phyloP scores from a whole-genome alignment of 2,113 vertebrate genomes.

The Pyxicephalus adspersus region DNA sequence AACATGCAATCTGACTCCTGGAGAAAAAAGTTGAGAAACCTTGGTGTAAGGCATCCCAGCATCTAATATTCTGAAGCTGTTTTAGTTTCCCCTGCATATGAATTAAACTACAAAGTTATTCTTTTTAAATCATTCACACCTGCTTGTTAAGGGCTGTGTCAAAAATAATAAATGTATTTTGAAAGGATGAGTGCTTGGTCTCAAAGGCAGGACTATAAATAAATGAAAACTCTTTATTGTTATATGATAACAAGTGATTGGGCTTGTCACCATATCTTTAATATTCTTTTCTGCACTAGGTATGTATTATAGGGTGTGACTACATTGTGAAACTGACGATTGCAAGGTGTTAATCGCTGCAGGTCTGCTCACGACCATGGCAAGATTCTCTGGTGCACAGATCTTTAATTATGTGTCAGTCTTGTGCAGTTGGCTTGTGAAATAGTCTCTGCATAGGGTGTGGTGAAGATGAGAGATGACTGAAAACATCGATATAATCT shows the following conservation, averaged over 20 bases:
- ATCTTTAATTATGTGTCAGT: neutral
- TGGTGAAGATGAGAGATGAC: neutral
- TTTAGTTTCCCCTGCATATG: too few relatives aligned
- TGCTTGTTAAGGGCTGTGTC: too few relatives aligned
- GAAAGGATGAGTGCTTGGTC: too few relatives aligned
- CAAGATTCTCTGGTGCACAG: neutral
- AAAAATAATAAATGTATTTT: too few relatives aligned
- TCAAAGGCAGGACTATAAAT: neutral
- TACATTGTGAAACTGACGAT: neutral
- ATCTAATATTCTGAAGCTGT: too few relatives aligned
- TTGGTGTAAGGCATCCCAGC: too few relatives aligned
- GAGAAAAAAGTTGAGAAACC: too few relatives aligned
- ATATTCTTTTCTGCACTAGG: neutral
- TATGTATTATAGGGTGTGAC: neutral
- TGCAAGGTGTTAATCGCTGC: neutral
- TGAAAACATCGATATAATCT: neutral
- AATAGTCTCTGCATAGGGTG: neutral
- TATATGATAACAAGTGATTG: neutral
- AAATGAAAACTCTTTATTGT: neutral
- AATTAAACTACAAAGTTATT: too few relatives aligned
- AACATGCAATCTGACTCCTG: too few relatives aligned
- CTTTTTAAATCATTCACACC: too few relatives aligned
- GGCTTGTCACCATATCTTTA: neutral
- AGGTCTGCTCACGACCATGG: neutral
- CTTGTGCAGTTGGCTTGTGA: constrained; percentile 15